phyloP scores from a whole-genome alignment of 1,140 invertebrate genomes.

The Caenorhabditis brenneri region DNA sequence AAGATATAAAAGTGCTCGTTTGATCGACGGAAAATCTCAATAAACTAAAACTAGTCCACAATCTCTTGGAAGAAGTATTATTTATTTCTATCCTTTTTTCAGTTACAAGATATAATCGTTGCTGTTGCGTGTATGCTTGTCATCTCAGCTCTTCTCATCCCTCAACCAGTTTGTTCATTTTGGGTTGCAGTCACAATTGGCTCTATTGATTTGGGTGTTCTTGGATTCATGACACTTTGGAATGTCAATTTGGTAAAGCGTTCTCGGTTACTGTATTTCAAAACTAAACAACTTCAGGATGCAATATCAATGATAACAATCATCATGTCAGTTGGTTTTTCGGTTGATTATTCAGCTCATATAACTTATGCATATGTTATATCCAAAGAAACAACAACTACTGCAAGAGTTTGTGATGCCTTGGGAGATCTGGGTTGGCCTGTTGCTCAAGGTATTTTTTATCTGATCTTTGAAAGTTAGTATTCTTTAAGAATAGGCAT shows the following conservation, averaged over 20 bases:
- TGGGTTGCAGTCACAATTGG: slow-evolving; percentile 95
- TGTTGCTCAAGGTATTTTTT: slow-evolving; percentile 42
- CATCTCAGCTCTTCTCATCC: slow-evolving; percentile 93
- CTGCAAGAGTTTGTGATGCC: slow-evolving; percentile 79
- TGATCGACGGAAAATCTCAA: too few relatives aligned
- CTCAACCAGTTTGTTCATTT: slow-evolving; percentile 86
- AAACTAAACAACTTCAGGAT: slow-evolving; percentile 73
- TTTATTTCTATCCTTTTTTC: not conserved
- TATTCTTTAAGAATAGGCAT: too few relatives aligned
- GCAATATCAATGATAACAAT: slow-evolving; percentile 98
- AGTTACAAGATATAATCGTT: slow-evolving; percentile 85
- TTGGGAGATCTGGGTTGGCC: slow-evolving; percentile 87
- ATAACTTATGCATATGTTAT: slow-evolving; percentile 96
- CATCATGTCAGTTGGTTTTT: slow-evolving; percentile 98
- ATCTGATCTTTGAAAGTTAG: not conserved
- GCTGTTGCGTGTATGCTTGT: slow-evolving; percentile 92
- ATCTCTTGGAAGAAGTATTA: too few relatives aligned
- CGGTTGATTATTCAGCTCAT: slow-evolving; percentile 94
- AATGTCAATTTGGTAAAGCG: slow-evolving; percentile 79
- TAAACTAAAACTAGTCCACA: too few relatives aligned
- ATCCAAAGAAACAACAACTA: slow-evolving; percentile 74
- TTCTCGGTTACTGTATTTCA: not conserved
- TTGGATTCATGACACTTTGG: slow-evolving; percentile 96
- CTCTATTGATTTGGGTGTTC: slow-evolving; percentile 90
- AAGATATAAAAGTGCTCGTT: too few relatives aligned